Conservation (phyloP, 2,888 invertebrate species). For the Chaitophorus viminalis region DNA sequence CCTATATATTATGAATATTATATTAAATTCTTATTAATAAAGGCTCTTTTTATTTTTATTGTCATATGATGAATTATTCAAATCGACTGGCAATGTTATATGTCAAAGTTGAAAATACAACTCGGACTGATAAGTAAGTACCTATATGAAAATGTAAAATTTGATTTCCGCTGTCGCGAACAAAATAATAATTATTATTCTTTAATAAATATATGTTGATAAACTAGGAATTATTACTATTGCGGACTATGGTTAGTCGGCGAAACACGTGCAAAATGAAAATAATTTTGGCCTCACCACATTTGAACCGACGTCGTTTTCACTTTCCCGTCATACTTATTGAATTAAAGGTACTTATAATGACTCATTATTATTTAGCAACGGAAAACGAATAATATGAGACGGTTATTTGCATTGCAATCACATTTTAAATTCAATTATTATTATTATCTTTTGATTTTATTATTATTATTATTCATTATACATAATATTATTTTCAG, state of each 20-base stretch:
- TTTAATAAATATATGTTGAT: background rate
- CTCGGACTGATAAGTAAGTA: no score
- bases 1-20: no score
- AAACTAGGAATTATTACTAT: background rate
- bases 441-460: no score
- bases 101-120: background rate
- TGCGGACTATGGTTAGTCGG: background rate
- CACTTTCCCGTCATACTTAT: no score
- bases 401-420: no score
- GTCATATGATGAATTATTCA: background rate
- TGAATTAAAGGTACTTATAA: no score
- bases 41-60: background rate
- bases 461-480: no score
- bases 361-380: no score
- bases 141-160: slow-evolving; percentile 17
- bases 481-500: no score
- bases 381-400: no score
- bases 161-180: background rate
- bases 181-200: background rate
- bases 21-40: background rate
- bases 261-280: background rate
- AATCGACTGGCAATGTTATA: no score
- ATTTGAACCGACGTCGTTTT: background rate
- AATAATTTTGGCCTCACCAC: slow-evolving; percentile 5
- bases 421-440: no score